Evolutionary conservation across 2,888 invertebrate genomes (phyloP), one percentile per base, ranked within the genome.

Genomic region (Gymnoscelis rufifasciata): DNA sequence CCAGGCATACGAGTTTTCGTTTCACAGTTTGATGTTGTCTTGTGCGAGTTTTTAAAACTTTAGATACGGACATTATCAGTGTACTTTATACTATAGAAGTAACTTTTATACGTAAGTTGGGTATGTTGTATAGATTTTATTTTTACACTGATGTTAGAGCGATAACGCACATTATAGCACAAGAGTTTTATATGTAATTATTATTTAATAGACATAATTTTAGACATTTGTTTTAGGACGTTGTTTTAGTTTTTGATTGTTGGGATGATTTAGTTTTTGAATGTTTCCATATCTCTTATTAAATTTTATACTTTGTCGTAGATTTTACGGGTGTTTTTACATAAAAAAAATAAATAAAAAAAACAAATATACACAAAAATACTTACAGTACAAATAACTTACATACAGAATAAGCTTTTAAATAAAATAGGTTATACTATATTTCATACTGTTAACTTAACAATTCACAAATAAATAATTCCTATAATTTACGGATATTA

Each of bases 1-100:
- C 80, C 74, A 74, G 64, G 57, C 64, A 64, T 73, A 74, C 71
- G 71, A 72, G 60, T 79, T 78, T 75, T 56, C 62, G 66, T 78
- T 78, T 50, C 55, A 69, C 77, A 71, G 75, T 81, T 82, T 80
- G 78, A 68, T 79, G 80, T 81, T 74, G 79, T 79, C 73, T 74
- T 63, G 78, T 82, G 78, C 65, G 62, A 53, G 52, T 54, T 59
- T 57, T 54, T 55, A 36, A 52, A 52, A 55, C 51, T 56, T 58
- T 56, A 53, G 59, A 52, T 51, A 54, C 38, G 39, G 52, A 66
- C 64, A 66, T 72, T 68, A 68, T 63, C 63, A 60, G 57, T 57
- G 53, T 62, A 60, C 54, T 60, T 64, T 59, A 59, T 61, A 55
- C 48, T 53, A 52, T 63, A 65, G 48, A 39, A 53, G 68, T 74